A percentile compares a stretch with the other conserved stretches of the same genome.
Evolutionary conservation across 2,113 vertebrate genomes (phyloP).

Genomic region (Nyctereutes procyonoides): DNA sequence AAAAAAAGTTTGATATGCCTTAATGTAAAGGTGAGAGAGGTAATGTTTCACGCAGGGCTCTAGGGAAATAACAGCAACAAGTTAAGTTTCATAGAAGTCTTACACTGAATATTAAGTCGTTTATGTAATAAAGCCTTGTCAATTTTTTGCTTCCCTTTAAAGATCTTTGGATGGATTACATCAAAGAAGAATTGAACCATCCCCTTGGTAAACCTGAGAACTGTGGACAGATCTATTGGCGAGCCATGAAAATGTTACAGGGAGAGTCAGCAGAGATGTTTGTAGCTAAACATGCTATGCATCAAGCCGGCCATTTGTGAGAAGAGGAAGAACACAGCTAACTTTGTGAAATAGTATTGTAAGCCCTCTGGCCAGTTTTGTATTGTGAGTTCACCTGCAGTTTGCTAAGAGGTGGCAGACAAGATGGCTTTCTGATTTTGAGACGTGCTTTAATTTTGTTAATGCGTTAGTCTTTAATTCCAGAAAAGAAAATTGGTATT

Average conservation of each 20-base stretch:
- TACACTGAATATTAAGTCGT: conserved; percentile 5
- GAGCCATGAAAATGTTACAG: conserved; percentile 95
- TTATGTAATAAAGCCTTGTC: conserved; percentile 12
- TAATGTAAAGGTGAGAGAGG: neutral
- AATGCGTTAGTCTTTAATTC: neutral
- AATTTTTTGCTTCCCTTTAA: conserved; percentile 70
- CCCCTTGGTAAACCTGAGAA: conserved; percentile 92
- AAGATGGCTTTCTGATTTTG: neutral
- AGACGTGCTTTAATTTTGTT: conserved; percentile 57
- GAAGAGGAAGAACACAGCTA: neutral
- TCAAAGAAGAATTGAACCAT: conserved; percentile 92
- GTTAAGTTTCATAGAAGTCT: conserved; percentile 60
- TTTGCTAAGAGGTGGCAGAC: neutral
- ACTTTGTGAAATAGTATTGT: neutral
- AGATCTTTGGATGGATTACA: conserved; percentile 97
- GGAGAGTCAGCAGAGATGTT: conserved; percentile 93
- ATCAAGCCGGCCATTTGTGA: conserved; percentile 92
- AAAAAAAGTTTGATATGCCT: neutral
- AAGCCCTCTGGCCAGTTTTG: neutral
- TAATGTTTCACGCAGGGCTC: neutral
- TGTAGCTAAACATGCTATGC: conserved; percentile 91
- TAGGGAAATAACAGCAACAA: neutral
- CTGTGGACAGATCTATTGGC: conserved; percentile 95
- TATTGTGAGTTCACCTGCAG: neutral
- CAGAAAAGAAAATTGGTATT: conserved; percentile 46